Percentiles rank a stretch among this genome's conserved stretches.
These are phyloP conservation scores for Elephas maximus DNA, from an alignment of 2,113 vertebrate genomes.

Conservation along the genomic window DNA sequence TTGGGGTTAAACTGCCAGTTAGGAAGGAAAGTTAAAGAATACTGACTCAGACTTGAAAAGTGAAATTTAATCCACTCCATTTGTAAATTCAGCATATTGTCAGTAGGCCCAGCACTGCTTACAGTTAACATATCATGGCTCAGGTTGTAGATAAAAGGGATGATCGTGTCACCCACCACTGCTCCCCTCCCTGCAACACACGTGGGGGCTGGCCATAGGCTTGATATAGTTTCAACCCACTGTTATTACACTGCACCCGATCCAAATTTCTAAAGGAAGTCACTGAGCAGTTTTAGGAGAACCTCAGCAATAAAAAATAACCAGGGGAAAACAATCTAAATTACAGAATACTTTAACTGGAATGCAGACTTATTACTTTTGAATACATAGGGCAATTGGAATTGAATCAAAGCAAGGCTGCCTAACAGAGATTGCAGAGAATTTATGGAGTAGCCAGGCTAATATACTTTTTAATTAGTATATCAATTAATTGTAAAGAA, in stretches of 20 bases:
- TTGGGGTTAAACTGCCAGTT: neutral
- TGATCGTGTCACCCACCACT: neutral
- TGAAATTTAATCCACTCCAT: neutral
- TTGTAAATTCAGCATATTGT: neutral
- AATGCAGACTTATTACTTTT: conserved; percentile 32
- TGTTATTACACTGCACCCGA: neutral
- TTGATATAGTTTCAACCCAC: neutral
- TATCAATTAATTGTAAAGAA: neutral
- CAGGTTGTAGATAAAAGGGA: neutral
- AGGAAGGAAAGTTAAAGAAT: neutral
- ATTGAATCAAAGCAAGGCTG: neutral
- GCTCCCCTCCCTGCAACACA: neutral
- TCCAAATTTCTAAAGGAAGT: neutral
- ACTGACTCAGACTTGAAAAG: neutral
- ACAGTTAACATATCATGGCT: neutral
- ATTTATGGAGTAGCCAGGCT: neutral
- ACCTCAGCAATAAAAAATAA: neutral
- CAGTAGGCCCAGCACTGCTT: neutral
- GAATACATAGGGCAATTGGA: neutral
- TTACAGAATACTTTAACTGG: neutral
- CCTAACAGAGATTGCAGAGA: neutral
- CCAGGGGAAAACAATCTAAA: neutral
- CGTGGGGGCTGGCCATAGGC: neutral
- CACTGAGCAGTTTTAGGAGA: neutral
- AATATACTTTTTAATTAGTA: neutral